A percentile compares a stretch with the other conserved stretches of the same genome.
These are phyloP conservation scores for Cheilosia vulpina DNA, from an alignment of 2,888 invertebrate genomes.

Conservation along the genomic window DNA sequence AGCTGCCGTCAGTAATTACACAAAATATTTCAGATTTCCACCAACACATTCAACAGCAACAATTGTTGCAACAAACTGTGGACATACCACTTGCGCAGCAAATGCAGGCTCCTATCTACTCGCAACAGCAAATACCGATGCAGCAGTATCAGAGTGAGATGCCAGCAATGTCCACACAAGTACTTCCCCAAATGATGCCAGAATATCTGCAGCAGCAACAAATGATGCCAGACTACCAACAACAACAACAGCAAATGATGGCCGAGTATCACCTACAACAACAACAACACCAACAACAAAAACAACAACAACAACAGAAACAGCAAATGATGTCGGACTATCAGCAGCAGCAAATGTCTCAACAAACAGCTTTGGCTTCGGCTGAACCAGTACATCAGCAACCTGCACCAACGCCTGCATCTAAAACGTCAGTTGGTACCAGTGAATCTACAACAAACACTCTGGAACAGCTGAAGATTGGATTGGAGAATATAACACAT, in stretches of 20 bases:
- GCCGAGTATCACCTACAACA: constrained; percentile 43
- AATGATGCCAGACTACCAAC: constrained; percentile 38
- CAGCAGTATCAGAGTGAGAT: constrained; percentile 23
- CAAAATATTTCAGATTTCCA: constrained; percentile 25
- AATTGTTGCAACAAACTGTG: background rate
- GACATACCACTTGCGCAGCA: background rate
- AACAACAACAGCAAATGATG: constrained; percentile 46
- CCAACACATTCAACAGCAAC: constrained; percentile 20
- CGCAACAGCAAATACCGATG: constrained; percentile 7
- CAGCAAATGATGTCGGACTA: constrained; percentile 33
- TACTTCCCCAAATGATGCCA: constrained; percentile 16
- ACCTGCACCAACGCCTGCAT: background rate
- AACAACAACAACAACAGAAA: constrained; percentile 67
- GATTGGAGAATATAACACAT: constrained; percentile 85
- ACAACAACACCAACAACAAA: constrained; percentile 43
- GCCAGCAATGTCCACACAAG: background rate
- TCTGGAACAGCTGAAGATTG: constrained; percentile 85
- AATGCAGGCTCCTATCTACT: constrained; percentile 13
- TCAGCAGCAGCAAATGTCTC: constrained; percentile 42
- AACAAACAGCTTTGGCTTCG: background rate
- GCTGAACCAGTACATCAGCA: constrained; percentile 25
- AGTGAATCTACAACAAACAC: constrained; percentile 83
- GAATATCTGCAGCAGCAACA: constrained; percentile 61
- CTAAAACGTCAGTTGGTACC: constrained; percentile 33
- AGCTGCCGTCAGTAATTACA: background rate